These are phyloP conservation scores for Diarsia dahlii DNA, from an alignment of 2,888 invertebrate genomes.

Conservation along the genomic window DNA sequence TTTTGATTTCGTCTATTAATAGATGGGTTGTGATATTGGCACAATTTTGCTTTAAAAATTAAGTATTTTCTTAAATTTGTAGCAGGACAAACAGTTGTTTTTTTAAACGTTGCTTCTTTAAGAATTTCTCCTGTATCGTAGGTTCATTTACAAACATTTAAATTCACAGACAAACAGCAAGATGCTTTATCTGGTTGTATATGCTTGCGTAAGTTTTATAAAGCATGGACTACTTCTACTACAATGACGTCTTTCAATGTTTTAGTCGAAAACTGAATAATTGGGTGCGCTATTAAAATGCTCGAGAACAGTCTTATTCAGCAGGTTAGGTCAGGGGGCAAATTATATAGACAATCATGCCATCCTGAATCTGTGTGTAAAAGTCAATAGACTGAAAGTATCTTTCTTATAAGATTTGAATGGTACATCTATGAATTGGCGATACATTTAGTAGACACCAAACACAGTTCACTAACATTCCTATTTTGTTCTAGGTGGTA, in stretches of 20 bases:
- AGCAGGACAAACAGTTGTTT: neutral
- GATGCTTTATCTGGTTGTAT: too few relatives aligned
- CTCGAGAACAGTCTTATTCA: neutral
- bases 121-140: neutral
- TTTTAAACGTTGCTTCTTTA: neutral
- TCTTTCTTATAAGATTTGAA: neutral
- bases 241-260: neutral
- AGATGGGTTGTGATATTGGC: constrained; percentile 54
- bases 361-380: neutral
- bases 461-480: constrained; percentile 1
- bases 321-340: neutral
- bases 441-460: neutral
- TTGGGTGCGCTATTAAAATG: neutral
- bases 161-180: neutral
- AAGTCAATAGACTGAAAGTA: neutral
- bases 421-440: neutral
- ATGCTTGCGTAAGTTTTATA: too few relatives aligned
- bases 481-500: constrained; percentile 94
- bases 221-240: neutral
- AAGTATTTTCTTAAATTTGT: neutral
- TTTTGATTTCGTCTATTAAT: constrained; percentile 71
- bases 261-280: too few relatives aligned
- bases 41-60: constrained; percentile 39
- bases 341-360: neutral
- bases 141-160: neutral